A percentile compares a stretch with the other conserved stretches of the same genome.
phyloP scores from a whole-genome alignment of 1,140 invertebrate species.

The silkworm (Bombyx mori) region DNA sequence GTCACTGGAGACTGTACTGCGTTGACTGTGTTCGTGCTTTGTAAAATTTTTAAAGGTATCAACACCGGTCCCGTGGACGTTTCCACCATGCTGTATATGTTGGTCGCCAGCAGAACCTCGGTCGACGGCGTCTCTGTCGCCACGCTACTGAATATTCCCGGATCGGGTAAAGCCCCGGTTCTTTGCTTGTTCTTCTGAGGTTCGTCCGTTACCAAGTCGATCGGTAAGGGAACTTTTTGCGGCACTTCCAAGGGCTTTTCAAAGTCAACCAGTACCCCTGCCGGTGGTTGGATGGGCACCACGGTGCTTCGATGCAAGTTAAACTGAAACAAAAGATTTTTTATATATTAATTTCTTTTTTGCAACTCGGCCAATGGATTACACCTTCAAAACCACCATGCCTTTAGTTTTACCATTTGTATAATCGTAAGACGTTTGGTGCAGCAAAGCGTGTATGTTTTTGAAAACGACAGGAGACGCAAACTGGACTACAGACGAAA shows the following conservation, averaged over 20 bases:
- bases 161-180: too few species aligned
- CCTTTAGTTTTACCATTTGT: too few species aligned
- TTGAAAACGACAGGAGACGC: too few species aligned
- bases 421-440: too few species aligned
- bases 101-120: slow-evolving; percentile 3
- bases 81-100: slow-evolving; percentile 20
- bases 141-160: not conserved
- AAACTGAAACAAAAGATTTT: not conserved
- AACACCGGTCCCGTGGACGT: slow-evolving; percentile 21
- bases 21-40: slow-evolving; percentile 23
- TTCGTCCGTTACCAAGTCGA: slow-evolving; percentile 23
- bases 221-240: slow-evolving; percentile 30
- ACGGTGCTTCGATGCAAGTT: not conserved
- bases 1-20: slow-evolving; percentile 15
- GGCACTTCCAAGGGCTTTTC: slow-evolving; percentile 2
- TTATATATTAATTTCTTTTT: too few species aligned
- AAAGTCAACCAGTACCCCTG: slow-evolving; percentile 14
- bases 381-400: too few species aligned
- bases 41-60: slow-evolving; percentile 21
- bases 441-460: too few species aligned
- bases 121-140: slow-evolving; percentile 12
- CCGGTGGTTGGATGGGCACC: slow-evolving; percentile 1
- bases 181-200: too few species aligned
- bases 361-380: too few species aligned
- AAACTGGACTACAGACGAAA: too few species aligned